Percentiles rank a stretch among this genome's conserved stretches.
Conservation (phyloP, 2,888 invertebrate genomes). For the Camptogramma bilineatum region DNA sequence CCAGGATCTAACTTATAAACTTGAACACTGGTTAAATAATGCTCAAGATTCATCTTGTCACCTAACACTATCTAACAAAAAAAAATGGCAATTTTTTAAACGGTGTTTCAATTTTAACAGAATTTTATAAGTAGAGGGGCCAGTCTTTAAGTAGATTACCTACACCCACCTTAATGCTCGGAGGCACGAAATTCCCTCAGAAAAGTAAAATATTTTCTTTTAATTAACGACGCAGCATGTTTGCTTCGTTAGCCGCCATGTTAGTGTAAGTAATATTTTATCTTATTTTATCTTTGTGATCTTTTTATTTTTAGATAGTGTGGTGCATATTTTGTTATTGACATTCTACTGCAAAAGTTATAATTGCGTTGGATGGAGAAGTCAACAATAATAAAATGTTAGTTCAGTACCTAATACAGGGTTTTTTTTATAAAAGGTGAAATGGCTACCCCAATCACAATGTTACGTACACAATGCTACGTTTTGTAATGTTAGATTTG, state of each 20-base stretch:
- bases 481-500: background rate
- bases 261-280: constrained; percentile 11
- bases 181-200: constrained; percentile 2
- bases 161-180: background rate
- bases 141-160: background rate
- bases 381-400: background rate
- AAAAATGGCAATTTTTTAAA: too few species aligned
- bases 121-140: too few species aligned
- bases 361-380: background rate
- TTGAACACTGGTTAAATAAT: too few species aligned
- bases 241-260: constrained; percentile 30
- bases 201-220: constrained; percentile 21
- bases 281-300: constrained; percentile 10
- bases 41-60: too few species aligned
- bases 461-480: too few species aligned
- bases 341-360: background rate
- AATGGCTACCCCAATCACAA: background rate
- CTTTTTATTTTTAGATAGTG: constrained; percentile 23
- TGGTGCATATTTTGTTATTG: constrained; percentile 5
- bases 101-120: too few species aligned
- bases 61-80: too few species aligned
- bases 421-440: background rate
- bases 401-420: background rate
- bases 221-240: constrained; percentile 27
- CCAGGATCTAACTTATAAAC: too few species aligned